Evolutionary conservation across 2,888 invertebrate genomes (phyloP).

Genomic region (Amphipoea oculea): DNA sequence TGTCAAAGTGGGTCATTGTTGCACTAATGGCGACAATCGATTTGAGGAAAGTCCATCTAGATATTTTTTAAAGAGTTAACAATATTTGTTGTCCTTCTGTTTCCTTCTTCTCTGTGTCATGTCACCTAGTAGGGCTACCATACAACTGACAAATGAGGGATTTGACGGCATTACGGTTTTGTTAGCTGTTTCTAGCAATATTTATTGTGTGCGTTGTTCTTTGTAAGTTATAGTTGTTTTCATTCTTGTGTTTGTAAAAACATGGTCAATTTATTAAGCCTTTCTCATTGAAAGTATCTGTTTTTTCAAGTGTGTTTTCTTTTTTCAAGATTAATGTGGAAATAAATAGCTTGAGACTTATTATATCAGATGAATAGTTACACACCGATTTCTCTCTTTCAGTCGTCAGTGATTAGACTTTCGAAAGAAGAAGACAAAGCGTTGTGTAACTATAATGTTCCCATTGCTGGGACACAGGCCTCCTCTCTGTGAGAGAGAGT

Average conservation of each 20-base stretch:
- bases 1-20: too few species aligned
- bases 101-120: not conserved
- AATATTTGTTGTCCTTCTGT: slow-evolving; percentile 12
- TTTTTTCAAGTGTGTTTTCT: not conserved
- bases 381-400: too few species aligned
- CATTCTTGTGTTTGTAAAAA: slow-evolving; percentile 3
- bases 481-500: too few species aligned
- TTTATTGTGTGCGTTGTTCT: slow-evolving; percentile 51
- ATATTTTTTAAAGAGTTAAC: too few species aligned
- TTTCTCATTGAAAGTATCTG: not conserved
- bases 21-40: too few species aligned
- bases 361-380: too few species aligned
- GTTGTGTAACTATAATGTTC: too few species aligned
- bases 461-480: too few species aligned
- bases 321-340: not conserved
- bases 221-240: slow-evolving; percentile 30
- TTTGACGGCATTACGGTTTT: slow-evolving; percentile 54
- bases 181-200: slow-evolving; percentile 41
- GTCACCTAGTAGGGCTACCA: slow-evolving; percentile 48
- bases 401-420: too few species aligned
- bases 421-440: too few species aligned
- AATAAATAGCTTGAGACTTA: too few species aligned
- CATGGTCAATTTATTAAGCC: not conserved
- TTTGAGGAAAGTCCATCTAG: too few species aligned
- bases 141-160: slow-evolving; percentile 63